These are phyloP conservation scores for Otis tarda DNA, from an alignment of 2,113 vertebrate genomes.

Conservation along the genomic window DNA sequence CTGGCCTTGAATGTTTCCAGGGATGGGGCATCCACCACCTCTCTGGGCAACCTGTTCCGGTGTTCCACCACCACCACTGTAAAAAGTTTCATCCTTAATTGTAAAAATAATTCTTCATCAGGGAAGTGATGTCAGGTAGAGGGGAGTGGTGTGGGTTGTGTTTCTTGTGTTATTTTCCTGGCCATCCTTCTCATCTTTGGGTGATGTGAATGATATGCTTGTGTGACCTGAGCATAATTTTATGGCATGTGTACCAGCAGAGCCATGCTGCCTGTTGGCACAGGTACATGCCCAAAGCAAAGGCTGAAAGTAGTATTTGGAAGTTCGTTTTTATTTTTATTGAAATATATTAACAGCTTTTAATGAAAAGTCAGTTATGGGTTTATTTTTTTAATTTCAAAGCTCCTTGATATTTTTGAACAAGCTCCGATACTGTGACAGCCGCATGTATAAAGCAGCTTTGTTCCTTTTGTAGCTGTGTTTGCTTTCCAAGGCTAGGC, in stretches of 20 bases:
- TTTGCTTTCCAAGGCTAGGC: neutral
- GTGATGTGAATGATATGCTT: rapidly evolving
- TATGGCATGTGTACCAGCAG: neutral
- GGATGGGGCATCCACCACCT: too few relatives aligned
- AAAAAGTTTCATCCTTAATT: too few relatives aligned
- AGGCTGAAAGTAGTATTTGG: neutral
- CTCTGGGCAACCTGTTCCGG: too few relatives aligned
- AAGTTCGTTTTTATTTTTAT: neutral
- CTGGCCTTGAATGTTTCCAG: too few relatives aligned
- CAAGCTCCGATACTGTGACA: rapidly evolving
- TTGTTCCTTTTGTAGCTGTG: neutral
- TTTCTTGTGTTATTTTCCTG: neutral
- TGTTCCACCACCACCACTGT: too few relatives aligned
- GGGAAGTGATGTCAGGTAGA: rapidly evolving
- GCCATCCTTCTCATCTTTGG: rapidly evolving
- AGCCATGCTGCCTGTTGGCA: neutral
- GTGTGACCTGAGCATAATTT: neutral
- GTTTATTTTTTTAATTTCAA: neutral
- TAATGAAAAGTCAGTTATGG: neutral
- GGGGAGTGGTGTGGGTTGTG: neutral
- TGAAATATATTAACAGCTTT: neutral
- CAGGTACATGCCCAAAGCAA: neutral
- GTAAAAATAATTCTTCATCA: too few relatives aligned
- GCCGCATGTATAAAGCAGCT: neutral
- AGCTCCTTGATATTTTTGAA: neutral